Percentiles rank a stretch among this genome's conserved stretches.
These are phyloP conservation scores for Antheraea yamamai DNA, from an alignment of 2,888 invertebrate species.

Conservation along the genomic window DNA sequence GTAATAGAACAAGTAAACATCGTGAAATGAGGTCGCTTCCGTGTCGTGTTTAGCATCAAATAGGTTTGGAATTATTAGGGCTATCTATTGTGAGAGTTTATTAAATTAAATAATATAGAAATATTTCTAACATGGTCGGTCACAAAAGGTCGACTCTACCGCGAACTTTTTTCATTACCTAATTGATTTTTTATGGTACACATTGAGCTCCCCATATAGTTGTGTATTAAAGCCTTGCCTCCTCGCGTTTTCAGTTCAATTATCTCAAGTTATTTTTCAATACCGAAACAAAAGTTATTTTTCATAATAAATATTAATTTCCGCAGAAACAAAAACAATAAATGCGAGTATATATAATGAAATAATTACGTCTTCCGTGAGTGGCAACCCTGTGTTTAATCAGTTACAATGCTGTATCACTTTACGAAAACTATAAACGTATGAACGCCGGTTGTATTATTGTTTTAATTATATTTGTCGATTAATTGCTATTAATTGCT, in stretches of 20 bases:
- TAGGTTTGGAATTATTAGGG: conserved; percentile 13
- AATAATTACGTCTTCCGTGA: not conserved
- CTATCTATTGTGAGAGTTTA: not conserved
- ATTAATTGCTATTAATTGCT: conserved; percentile 9
- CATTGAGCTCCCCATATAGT: too few species aligned
- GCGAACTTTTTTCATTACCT: too few species aligned
- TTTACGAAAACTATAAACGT: conserved; percentile 12
- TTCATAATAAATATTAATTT: too few species aligned
- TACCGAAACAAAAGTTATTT: too few species aligned
- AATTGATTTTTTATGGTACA: too few species aligned
- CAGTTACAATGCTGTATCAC: conserved; percentile 12
- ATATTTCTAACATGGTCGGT: not conserved
- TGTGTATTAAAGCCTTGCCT: too few species aligned
- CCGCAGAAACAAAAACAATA: too few species aligned
- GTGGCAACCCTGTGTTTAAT: conserved; percentile 4
- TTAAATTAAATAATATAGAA: not conserved
- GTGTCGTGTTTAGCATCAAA: conserved; percentile 12
- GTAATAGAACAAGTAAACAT: conserved; percentile 2
- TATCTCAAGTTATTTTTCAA: too few species aligned
- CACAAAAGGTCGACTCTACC: too few species aligned
- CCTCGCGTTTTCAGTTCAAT: too few species aligned
- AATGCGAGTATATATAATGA: too few species aligned
- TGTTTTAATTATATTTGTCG: not conserved
- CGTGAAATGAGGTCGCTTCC: conserved; percentile 13
- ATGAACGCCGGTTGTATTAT: not conserved